Conservation (phyloP, 1,140 invertebrate genomes). For the Drusus annulatus region DNA sequence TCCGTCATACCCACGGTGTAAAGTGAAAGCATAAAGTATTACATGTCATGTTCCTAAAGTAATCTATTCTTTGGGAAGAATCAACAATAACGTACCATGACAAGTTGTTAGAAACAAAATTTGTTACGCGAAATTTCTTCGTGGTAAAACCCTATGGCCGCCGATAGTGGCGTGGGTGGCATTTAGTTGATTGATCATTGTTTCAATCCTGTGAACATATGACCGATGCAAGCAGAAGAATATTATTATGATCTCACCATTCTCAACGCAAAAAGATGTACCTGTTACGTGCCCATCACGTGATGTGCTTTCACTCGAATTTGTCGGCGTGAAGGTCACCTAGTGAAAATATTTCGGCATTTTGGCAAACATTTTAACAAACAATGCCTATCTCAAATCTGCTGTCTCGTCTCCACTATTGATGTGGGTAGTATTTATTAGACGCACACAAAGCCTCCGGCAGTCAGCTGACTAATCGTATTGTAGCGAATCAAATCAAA, state of each 20-base stretch:
- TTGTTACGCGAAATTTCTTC: too few species aligned
- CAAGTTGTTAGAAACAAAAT: too few species aligned
- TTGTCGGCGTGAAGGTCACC: not conserved
- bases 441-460: not conserved
- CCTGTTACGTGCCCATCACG: conserved; percentile 8
- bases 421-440: not conserved
- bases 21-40: too few species aligned
- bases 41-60: too few species aligned
- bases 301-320: conserved; percentile 5
- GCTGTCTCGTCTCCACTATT: not conserved
- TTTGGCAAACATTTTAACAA: not conserved
- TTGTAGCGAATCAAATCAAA: not conserved
- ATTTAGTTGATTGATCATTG: too few species aligned
- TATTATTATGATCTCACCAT: not conserved
- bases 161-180: too few species aligned
- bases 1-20: too few species aligned
- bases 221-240: not conserved
- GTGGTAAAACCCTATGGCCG: too few species aligned
- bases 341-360: conserved; percentile 1
- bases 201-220: too few species aligned
- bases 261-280: not conserved
- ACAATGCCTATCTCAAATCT: not conserved
- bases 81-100: too few species aligned
- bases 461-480: not conserved
- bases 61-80: too few species aligned